These are phyloP conservation scores for Calonectris borealis DNA, from an alignment of 2,113 vertebrate genomes.

Conservation along the genomic window DNA sequence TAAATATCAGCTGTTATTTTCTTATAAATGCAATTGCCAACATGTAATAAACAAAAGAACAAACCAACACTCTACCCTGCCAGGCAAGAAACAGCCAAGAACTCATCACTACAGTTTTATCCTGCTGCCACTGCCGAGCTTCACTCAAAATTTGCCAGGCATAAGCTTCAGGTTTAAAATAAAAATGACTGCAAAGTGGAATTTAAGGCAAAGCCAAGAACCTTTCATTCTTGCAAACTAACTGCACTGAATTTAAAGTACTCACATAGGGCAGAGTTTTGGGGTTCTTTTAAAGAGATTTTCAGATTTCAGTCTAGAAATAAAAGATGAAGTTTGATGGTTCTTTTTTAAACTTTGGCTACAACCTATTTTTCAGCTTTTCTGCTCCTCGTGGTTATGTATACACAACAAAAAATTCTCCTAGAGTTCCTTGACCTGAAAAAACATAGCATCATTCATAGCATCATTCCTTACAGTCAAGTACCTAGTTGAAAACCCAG, in stretches of 20 bases:
- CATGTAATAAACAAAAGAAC: conserved; percentile 49
- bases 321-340: background rate
- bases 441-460: background rate
- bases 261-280: background rate
- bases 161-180: conserved; percentile 16
- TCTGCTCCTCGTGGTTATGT: background rate
- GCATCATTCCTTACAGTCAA: background rate
- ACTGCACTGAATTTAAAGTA: background rate
- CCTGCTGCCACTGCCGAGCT: conserved; percentile 18
- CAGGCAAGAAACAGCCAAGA: conserved; percentile 47
- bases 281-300: background rate
- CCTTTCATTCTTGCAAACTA: background rate
- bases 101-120: background rate
- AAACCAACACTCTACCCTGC: conserved; percentile 23
- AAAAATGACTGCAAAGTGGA: background rate
- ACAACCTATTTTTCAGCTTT: background rate
- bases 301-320: background rate
- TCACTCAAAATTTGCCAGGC: conserved; percentile 3
- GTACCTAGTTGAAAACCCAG: background rate
- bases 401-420: background rate
- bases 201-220: conserved; percentile 13
- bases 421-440: background rate
- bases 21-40: conserved; percentile 54
- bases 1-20: conserved; percentile 64
- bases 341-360: background rate